Base-by-base conservation (phyloP, 2,113 vertebrate genomes). In the Gambusia affinis region DNA sequence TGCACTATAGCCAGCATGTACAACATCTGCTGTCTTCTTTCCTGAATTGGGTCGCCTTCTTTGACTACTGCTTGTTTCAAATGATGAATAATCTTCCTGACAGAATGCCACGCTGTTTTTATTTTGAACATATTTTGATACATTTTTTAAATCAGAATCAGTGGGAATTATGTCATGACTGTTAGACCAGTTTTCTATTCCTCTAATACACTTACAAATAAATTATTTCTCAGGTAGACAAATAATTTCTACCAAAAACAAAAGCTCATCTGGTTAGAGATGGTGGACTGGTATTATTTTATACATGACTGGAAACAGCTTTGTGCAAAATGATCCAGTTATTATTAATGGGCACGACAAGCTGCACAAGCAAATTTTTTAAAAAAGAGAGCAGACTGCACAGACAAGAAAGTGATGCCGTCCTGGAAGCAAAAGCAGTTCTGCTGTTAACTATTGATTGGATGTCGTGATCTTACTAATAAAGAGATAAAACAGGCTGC, bases 401-500 rank as follows among this genome's bases (percentile, higher is more conserved):
- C 22, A 27, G 28, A 61, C 44, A 64, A 75, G 72, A 51, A 67
- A 71, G 61, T 10, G 22, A 60, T 19, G 44, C 65, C 64, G 75
- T 71, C 67, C 57, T 73, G 64, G 51, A 85, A 66, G 81, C 42
- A 67, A 87, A 82, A 68, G 42, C 30, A 70, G 35, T 44, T 66
- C 75, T 81, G 83, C 69, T 60, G 75, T 60, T 81, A 79, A 71
- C 79, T 89, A 82, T 88, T 84, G 85, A 88, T 85, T 87, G 67
- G 62, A 79, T 75, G 76, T 85, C 27, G 6, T 69, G 76, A 77
- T 80, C 79, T 76, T 10, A 51, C 87, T 86, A 89, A 90, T 89
- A 89, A 79, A 90, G 68, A 24, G 79, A 87, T 80, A 74, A 81
- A 87, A 83, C 73, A 8, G 62, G 80, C 80, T 37, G 27, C 11